Conservation (phyloP, 1,140 invertebrate species). For the Pectinophora gossypiella region DNA sequence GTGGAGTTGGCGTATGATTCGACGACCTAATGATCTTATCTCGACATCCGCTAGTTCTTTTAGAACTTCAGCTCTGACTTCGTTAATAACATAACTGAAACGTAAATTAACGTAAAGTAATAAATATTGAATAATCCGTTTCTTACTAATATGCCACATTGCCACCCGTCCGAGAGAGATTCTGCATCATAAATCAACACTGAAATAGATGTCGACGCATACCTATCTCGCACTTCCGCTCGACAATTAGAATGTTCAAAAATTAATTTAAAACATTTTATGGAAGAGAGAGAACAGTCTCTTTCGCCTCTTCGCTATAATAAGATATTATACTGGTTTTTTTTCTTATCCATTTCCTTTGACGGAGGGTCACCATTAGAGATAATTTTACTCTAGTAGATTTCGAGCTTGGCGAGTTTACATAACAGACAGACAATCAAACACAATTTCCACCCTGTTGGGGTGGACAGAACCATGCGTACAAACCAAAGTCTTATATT, state of each 20-base stretch:
- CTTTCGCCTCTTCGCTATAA: constrained; percentile 37
- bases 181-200: constrained; percentile 61
- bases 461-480: too few species aligned
- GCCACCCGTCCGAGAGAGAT: constrained; percentile 45
- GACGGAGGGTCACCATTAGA: constrained; percentile 15
- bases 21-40: too few species aligned
- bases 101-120: constrained; percentile 48
- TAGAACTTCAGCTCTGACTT: too few species aligned
- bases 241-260: constrained; percentile 50
- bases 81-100: too few species aligned
- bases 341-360: constrained; percentile 39
- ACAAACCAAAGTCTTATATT: too few species aligned
- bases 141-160: constrained; percentile 61
- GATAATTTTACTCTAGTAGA: too few species aligned
- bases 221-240: constrained; percentile 43
- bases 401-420: too few species aligned
- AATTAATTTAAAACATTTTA: constrained; percentile 57
- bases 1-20: too few species aligned
- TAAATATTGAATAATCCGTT: constrained; percentile 57
- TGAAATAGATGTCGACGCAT: constrained; percentile 55
- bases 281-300: constrained; percentile 40
- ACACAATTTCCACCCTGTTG: too few species aligned
- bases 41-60: too few species aligned
- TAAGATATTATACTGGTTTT: constrained; percentile 36
- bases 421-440: too few species aligned